These are phyloP conservation scores for Lamproptera curius DNA, from an alignment of 2,888 invertebrate genomes.

Conservation along the genomic window DNA sequence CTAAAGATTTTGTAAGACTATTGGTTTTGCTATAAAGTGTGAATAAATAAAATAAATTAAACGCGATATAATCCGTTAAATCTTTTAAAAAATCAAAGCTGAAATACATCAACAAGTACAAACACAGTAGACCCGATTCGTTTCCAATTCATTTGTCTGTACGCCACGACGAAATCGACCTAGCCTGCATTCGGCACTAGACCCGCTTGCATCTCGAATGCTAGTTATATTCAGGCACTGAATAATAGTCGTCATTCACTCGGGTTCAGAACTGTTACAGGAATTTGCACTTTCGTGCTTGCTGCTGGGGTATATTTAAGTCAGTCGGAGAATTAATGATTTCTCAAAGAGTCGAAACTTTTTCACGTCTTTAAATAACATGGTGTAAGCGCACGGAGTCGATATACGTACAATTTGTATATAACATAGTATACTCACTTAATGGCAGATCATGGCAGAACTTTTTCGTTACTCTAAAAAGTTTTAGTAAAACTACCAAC, in stretches of 20 bases:
- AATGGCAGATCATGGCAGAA: background rate
- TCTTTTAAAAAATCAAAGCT: no score
- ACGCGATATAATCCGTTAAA: no score
- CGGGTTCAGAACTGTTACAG: constrained; percentile 8
- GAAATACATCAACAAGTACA: no score
- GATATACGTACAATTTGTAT: background rate
- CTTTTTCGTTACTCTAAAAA: background rate
- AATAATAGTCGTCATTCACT: constrained; percentile 15
- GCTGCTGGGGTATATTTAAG: constrained; percentile 10
- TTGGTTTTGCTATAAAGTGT: no score
- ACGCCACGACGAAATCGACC: background rate
- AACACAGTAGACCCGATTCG: no score
- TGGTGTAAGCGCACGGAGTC: background rate
- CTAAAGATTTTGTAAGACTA: no score
- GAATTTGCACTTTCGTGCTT: constrained; percentile 16
- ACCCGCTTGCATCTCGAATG: background rate
- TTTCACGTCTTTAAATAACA: background rate
- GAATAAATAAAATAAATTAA: no score
- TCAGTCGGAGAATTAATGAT: constrained; percentile 1
- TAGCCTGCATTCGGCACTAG: constrained; percentile 1
- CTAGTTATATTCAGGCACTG: constrained; percentile 5
- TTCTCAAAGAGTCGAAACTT: background rate
- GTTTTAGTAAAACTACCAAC: no score
- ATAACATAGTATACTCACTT: background rate
- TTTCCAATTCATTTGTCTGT: no score